Percentiles rank a stretch among this genome's conserved stretches.
These are phyloP conservation scores for Lepidurus apus DNA, from an alignment of 1,140 invertebrate species.

Conservation along the genomic window DNA sequence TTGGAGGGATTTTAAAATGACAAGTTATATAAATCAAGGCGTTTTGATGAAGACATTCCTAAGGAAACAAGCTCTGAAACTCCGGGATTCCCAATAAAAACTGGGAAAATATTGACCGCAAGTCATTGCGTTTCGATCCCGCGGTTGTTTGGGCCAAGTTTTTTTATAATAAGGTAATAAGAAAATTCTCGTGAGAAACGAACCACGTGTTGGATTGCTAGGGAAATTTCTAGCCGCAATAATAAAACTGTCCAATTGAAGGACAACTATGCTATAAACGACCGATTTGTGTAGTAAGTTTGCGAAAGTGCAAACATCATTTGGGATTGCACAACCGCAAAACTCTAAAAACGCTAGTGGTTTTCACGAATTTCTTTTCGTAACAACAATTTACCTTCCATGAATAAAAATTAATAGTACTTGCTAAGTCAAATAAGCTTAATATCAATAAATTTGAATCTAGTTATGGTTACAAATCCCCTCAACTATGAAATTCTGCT, in stretches of 20 bases:
- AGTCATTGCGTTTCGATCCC: neutral
- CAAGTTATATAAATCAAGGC: neutral
- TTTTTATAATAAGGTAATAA: neutral
- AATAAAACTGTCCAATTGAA: neutral
- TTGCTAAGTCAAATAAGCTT: no score
- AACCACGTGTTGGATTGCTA: neutral
- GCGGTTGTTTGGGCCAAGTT: neutral
- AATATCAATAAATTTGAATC: no score
- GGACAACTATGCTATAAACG: neutral
- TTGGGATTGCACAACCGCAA: no score
- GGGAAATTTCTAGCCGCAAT: neutral
- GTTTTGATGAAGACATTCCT: neutral
- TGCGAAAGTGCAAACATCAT: no score
- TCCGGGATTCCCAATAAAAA: slow-evolving; percentile 8
- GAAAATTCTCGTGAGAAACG: neutral
- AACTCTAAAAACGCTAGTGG: no score
- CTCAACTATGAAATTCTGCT: no score
- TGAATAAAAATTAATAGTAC: no score
- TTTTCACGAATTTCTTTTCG: no score
- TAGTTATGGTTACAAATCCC: no score
- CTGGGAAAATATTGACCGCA: neutral
- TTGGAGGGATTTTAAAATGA: neutral
- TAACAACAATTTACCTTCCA: no score
- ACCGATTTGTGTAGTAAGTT: no score
- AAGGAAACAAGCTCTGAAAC: neutral